Conservation (phyloP, 1,140 invertebrate species). For the Scylla paramamosain region DNA sequence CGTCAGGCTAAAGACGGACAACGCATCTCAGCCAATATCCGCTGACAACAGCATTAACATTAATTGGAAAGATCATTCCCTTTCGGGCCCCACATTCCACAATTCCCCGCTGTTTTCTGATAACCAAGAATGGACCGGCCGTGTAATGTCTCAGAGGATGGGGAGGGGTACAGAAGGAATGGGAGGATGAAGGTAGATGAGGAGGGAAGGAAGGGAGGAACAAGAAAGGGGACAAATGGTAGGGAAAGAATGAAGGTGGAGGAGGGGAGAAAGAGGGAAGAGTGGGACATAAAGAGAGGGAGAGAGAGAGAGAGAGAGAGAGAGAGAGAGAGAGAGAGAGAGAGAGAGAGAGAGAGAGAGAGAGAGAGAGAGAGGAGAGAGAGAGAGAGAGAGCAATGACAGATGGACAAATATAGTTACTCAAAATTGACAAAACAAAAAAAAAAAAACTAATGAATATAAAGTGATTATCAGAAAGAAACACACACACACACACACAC, state of each 20-base stretch:
- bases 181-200: neutral
- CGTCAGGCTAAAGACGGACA: neutral
- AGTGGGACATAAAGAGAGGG: neutral
- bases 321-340: neutral
- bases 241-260: neutral
- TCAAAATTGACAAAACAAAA: neutral
- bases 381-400: neutral
- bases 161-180: neutral
- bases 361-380: neutral
- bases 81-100: neutral
- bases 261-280: neutral
- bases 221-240: neutral
- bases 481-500: no score
- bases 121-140: neutral
- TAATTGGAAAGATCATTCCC: slow-evolving; percentile 4
- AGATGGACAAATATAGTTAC: neutral
- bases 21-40: neutral
- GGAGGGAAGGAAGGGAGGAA: neutral
- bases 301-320: neutral
- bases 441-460: no score
- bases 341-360: neutral
- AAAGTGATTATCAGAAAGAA: no score
- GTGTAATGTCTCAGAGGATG: neutral
- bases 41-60: slow-evolving; percentile 13
- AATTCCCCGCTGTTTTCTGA: neutral